phyloP scores from a whole-genome alignment of 2,113 vertebrate genomes.

The Cnemophilus loriae region DNA sequence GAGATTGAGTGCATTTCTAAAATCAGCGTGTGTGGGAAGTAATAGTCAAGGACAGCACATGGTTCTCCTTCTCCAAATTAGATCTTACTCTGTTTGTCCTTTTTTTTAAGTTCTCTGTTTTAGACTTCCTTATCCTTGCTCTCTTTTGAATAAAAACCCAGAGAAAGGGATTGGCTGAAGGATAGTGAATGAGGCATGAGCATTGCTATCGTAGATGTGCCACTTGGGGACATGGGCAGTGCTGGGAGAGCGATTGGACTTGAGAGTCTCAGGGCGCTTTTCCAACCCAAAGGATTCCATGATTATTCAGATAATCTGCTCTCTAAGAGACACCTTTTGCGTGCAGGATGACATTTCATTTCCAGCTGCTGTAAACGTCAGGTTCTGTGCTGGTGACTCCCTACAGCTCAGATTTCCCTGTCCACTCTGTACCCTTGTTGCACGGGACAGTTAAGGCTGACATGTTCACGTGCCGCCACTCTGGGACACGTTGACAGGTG shows the following conservation, averaged over 20 bases:
- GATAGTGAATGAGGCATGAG: neutral
- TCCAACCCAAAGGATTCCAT: neutral
- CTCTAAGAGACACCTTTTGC: neutral
- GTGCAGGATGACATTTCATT: accelerated
- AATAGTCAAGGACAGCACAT: neutral
- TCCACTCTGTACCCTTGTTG: neutral
- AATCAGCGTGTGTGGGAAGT: neutral
- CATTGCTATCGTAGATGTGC: accelerated
- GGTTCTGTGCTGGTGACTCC: neutral
- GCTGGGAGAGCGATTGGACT: neutral
- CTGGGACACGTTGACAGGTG: neutral
- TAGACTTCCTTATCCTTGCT: neutral
- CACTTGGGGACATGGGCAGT: neutral
- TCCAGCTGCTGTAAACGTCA: neutral
- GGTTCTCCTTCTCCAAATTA: neutral
- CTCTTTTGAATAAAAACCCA: neutral
- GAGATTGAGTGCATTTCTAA: neutral
- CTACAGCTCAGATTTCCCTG: neutral
- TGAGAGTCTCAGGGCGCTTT: accelerated
- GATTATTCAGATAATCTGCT: neutral
- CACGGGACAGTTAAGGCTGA: neutral
- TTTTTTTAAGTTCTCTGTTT: neutral
- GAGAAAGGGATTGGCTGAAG: neutral
- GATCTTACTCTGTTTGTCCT: neutral
- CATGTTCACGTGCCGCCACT: neutral